phyloP scores from a whole-genome alignment of 2,888 invertebrate genomes.

The Nemotelus nigrinus region DNA sequence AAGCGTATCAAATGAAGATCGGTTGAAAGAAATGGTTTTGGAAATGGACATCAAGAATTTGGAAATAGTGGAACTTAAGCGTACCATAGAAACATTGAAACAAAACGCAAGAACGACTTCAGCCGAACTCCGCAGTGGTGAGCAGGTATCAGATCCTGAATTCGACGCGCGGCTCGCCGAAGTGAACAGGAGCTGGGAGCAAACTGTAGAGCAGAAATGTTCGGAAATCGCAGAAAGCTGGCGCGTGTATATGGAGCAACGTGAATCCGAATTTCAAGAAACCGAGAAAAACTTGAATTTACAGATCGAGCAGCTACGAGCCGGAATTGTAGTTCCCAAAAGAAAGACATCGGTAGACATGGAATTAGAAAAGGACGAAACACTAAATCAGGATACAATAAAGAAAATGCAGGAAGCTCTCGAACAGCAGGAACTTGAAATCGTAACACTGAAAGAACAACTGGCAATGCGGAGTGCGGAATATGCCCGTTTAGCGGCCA shows the following conservation, averaged over 20 bases:
- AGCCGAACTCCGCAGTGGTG: neutral
- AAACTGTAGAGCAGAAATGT: constrained; percentile 73
- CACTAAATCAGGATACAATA: constrained; percentile 55
- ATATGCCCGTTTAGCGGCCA: constrained; percentile 67
- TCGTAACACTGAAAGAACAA: constrained; percentile 77
- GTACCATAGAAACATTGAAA: constrained; percentile 56
- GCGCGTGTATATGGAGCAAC: constrained; percentile 74
- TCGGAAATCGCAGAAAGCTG: constrained; percentile 76
- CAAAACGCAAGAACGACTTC: constrained; percentile 6
- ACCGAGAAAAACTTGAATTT: constrained; percentile 67
- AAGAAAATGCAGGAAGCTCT: constrained; percentile 67
- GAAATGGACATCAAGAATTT: constrained; percentile 63
- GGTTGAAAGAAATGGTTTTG: constrained; percentile 59
- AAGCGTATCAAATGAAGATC: constrained; percentile 61
- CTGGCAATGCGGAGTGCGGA: constrained; percentile 71
- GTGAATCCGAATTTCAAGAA: constrained; percentile 71
- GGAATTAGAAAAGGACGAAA: constrained; percentile 59
- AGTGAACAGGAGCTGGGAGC: constrained; percentile 64
- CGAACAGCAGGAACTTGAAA: constrained; percentile 77
- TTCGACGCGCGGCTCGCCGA: constrained; percentile 50
- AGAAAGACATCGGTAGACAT: constrained; percentile 45
- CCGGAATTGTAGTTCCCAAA: constrained; percentile 62
- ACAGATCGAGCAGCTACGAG: constrained; percentile 63
- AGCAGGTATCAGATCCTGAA: neutral
- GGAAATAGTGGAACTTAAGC: constrained; percentile 61